phyloP scores from a whole-genome alignment of 2,888 invertebrate species.

The Sepioteuthis lessoniana region DNA sequence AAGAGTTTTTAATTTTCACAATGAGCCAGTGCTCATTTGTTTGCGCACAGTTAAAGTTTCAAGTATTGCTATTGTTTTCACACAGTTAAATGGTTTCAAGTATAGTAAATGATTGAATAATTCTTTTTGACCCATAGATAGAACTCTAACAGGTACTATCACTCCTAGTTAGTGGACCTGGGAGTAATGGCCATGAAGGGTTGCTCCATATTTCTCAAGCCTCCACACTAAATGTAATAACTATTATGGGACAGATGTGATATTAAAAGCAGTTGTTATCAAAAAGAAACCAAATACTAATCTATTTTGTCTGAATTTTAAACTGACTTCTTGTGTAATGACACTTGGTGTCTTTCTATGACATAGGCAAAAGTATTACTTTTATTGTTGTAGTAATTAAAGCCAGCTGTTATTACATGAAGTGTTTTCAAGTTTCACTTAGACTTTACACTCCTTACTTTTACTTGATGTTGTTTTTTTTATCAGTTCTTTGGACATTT shows the following conservation, averaged over 20 bases:
- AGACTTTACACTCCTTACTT: background rate
- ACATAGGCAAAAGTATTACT: background rate
- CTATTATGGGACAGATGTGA: background rate
- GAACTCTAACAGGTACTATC: no score
- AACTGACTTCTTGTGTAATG: background rate
- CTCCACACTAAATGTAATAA: no score
- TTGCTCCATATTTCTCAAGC: no score
- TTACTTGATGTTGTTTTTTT: background rate
- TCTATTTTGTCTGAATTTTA: background rate
- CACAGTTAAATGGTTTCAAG: no score
- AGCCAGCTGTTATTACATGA: background rate
- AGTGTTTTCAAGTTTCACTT: background rate
- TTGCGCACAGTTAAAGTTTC: no score
- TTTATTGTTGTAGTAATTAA: background rate
- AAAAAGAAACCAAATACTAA: background rate
- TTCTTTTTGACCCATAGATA: no score
- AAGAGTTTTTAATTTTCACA: no score
- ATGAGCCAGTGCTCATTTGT: no score
- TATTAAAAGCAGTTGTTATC: background rate
- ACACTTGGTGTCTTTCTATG: background rate
- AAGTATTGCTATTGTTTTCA: no score
- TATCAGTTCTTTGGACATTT: background rate
- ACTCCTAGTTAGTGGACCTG: no score
- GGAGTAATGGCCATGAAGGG: no score
- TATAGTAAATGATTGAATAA: no score